A percentile compares a stretch with the other conserved stretches of the same genome.
phyloP scores from a whole-genome alignment of 2,888 invertebrate genomes.

The Xiphydria camelus region DNA sequence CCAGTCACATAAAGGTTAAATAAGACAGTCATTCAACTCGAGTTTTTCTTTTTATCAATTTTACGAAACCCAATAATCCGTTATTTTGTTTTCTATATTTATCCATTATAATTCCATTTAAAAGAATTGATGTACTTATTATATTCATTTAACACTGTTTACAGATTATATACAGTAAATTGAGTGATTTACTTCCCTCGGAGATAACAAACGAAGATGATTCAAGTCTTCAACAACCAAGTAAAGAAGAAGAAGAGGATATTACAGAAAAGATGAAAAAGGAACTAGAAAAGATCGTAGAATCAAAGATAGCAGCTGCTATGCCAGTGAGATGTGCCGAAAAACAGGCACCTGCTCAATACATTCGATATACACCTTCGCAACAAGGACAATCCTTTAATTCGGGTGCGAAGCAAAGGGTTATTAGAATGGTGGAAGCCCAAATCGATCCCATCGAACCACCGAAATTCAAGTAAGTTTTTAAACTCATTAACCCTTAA shows the following conservation, averaged over 20 bases:
- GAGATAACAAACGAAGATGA: constrained; percentile 91
- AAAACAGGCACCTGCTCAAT: constrained; percentile 91
- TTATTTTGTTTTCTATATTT: too few relatives aligned
- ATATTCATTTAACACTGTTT: too few relatives aligned
- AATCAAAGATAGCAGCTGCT: constrained; percentile 90
- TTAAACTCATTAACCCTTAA: background rate
- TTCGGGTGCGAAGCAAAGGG: constrained; percentile 96
- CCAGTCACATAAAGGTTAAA: too few relatives aligned
- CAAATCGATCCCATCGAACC: constrained; percentile 99
- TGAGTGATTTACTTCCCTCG: constrained; percentile 88
- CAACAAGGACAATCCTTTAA: constrained; percentile 95
- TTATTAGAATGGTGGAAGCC: constrained; percentile 93
- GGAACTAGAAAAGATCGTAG: constrained; percentile 88
- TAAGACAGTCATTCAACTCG: too few relatives aligned
- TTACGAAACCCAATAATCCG: too few relatives aligned
- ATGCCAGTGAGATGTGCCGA: constrained; percentile 96
- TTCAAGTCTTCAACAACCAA: constrained; percentile 86
- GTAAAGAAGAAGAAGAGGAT: constrained; percentile 83
- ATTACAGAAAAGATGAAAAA: constrained; percentile 86
- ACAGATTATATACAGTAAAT: constrained; percentile 89
- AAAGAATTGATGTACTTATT: too few relatives aligned
- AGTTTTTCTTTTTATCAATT: too few relatives aligned
- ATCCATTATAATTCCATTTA: too few relatives aligned
- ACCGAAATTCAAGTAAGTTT: constrained; percentile 78
- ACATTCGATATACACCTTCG: constrained; percentile 96